Percentiles rank a stretch among this genome's conserved stretches.
Conservation (phyloP, 2,113 vertebrate genomes). For the Halcyon senegalensis region DNA sequence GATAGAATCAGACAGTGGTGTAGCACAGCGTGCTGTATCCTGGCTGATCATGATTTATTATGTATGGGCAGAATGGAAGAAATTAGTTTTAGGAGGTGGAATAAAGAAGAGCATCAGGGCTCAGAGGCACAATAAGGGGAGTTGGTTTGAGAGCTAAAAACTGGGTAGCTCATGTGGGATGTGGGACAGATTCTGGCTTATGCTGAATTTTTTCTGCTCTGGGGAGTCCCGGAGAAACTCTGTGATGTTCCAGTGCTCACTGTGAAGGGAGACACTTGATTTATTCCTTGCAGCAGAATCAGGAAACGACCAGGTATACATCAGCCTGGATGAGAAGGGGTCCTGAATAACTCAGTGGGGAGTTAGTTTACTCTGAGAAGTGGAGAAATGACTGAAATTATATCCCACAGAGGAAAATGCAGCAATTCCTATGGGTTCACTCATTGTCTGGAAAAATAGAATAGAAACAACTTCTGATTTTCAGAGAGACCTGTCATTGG, state of each 20-base stretch:
- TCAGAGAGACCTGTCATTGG: background rate
- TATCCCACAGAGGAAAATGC: background rate
- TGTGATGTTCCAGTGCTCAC: background rate
- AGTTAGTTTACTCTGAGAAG: background rate
- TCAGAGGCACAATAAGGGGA: background rate
- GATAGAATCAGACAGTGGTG: rapidly evolving
- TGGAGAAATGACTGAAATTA: background rate
- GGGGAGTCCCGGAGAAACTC: background rate
- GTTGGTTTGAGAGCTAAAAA: background rate
- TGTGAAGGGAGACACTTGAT: background rate
- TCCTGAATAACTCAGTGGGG: background rate
- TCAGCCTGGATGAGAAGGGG: background rate
- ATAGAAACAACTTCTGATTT: background rate
- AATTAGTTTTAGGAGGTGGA: background rate
- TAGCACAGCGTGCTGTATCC: background rate
- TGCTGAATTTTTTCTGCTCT: background rate
- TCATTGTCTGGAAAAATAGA: background rate
- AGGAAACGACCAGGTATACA: background rate
- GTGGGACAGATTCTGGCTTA: background rate
- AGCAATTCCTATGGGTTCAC: background rate
- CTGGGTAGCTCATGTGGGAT: background rate
- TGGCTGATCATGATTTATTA: background rate
- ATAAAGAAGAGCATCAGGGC: background rate
- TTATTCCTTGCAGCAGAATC: background rate
- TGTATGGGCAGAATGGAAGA: background rate